phyloP scores from a whole-genome alignment of 2,888 invertebrate genomes.

The Ditylenchus weischeri region DNA sequence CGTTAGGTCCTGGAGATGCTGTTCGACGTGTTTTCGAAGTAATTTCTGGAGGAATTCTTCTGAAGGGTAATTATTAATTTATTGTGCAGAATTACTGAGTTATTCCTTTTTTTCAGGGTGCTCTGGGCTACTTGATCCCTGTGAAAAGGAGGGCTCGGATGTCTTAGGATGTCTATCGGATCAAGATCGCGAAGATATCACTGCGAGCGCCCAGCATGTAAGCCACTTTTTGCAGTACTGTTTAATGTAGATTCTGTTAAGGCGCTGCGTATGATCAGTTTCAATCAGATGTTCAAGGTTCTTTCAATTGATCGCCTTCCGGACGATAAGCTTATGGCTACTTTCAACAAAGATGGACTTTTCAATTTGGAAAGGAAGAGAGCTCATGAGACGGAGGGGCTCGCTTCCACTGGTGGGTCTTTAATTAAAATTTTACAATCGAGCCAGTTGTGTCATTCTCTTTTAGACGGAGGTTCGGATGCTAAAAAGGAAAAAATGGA shows the following conservation, averaged over 20 bases:
- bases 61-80: constrained; percentile 66
- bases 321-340: neutral
- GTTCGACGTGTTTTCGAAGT: constrained; percentile 91
- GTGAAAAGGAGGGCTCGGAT: constrained; percentile 89
- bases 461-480: constrained; percentile 3
- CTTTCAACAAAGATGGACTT: too few relatives aligned
- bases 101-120: constrained; percentile 65
- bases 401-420: neutral
- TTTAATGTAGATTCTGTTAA: neutral
- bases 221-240: neutral
- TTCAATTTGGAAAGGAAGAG: constrained; percentile 8
- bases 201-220: constrained; percentile 82
- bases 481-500: constrained; percentile 22
- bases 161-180: constrained; percentile 80
- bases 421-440: neutral
- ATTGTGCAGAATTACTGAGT: neutral
- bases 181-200: constrained; percentile 88
- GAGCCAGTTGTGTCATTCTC: too few relatives aligned
- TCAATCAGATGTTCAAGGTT: constrained; percentile 93
- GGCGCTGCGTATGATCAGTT: constrained; percentile 86
- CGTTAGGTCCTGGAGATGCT: constrained; percentile 85
- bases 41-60: constrained; percentile 79
- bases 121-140: constrained; percentile 90
- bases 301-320: constrained; percentile 76
- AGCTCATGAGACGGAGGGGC: neutral